Base-by-base conservation (phyloP, 2,113 vertebrate species). In the Cyprinodon brontotheroides region DNA sequence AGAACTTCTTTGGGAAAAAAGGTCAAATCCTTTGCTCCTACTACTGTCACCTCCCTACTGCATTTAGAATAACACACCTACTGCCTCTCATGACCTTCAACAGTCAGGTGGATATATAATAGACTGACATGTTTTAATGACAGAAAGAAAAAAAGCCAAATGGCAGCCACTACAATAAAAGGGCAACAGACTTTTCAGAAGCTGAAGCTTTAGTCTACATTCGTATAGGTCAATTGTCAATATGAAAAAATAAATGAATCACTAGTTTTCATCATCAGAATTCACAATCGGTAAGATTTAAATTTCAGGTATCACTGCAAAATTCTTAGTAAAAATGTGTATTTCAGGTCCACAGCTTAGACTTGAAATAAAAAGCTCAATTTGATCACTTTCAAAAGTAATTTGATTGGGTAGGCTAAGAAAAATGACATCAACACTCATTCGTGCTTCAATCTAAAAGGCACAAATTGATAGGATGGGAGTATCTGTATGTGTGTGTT, bases 141-240 rank as follows among this genome's bases (percentile, higher is more conserved):
- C 71, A 45, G 67, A 68, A 57, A 84, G 79, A 91, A 87, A 67
- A 85, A 86, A 86, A 20, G 45, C 41, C 66, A 79, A 80, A 88
- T 78, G 78, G 81, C 83, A 73, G 64, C 72, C 63, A 47, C 73
- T 65, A 89, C 20, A 1, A n/a, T 67, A 78, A 89, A 91, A 89
- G 90, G 85, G 59, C 90, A 85, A 63, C 5, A 39, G 72, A 68
- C 48, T 81, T 79, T 76, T 71, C 29, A 80, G 72, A 74, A 38
- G 70, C 79, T 68, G 61, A 11, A 0, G 75, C 78, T 61, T 43
- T 53, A 1, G 66, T 72, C 70, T 64, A 62, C 70, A 74, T 65
- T 45, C 79, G 65, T 68, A 83, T 87, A 91, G 87, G 81, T 91
- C 88, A 87, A 70, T 73, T 61, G 74, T 86, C 87, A 87, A 90